These are phyloP conservation scores for Heliocidaris tuberculata DNA, from an alignment of 35 echinoderm and acorn worm species.

Conservation along the genomic window DNA sequence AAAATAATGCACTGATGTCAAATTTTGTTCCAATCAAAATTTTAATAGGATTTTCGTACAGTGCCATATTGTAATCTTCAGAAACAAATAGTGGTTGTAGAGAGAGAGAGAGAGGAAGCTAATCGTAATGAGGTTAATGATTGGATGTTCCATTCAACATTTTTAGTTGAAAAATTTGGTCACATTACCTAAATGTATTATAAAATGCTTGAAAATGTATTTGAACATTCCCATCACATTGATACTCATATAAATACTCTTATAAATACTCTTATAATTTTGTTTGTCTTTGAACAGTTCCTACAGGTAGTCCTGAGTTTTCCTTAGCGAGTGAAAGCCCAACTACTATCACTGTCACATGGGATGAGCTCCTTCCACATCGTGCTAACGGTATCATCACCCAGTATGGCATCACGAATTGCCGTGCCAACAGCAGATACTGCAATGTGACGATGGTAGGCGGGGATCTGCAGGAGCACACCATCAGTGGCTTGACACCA, in stretches of 20 bases:
- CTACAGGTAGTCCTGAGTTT: conserved; percentile 29
- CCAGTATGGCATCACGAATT: background rate
- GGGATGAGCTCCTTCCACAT: background rate
- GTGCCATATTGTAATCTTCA: background rate
- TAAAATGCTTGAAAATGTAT: too few relatives aligned
- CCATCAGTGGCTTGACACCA: background rate
- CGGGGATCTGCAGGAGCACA: background rate
- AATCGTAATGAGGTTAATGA: too few relatives aligned
- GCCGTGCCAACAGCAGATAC: background rate
- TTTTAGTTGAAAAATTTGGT: too few relatives aligned
- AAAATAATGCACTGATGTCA: background rate
- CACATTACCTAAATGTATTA: too few relatives aligned
- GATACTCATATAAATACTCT: background rate
- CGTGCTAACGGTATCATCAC: conserved; percentile 25
- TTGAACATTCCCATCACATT: background rate
- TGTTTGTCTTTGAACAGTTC: background rate
- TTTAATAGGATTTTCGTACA: background rate
- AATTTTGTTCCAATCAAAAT: background rate
- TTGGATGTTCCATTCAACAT: too few relatives aligned
- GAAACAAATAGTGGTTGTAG: too few relatives aligned
- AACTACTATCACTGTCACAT: background rate
- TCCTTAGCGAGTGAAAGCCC: conserved; percentile 10
- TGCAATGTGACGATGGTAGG: conserved; percentile 18
- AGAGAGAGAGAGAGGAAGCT: too few relatives aligned
- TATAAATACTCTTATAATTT: too few relatives aligned